These are phyloP conservation scores for Bruchidius siliquastri DNA, from an alignment of 2,888 invertebrate species.

Conservation along the genomic window DNA sequence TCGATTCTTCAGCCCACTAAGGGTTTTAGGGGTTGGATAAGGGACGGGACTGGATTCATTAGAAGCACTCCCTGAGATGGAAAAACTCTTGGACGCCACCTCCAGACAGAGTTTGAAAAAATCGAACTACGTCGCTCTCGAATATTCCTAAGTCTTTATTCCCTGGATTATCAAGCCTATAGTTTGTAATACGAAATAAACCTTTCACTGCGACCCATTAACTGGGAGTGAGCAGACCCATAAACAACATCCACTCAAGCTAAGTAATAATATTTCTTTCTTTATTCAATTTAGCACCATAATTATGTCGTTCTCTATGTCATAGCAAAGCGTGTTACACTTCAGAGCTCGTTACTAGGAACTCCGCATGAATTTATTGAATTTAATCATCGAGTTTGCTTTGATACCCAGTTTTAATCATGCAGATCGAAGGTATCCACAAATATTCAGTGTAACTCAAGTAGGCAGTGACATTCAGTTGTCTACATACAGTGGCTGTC, in stretches of 20 bases:
- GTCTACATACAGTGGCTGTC: too few species aligned
- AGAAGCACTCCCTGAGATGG: too few species aligned
- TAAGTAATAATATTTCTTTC: background rate
- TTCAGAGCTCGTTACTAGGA: background rate
- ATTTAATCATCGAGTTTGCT: background rate
- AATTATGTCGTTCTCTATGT: background rate
- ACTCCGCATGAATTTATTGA: background rate
- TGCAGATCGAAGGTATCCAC: background rate
- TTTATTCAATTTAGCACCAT: background rate
- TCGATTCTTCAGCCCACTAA: too few species aligned
- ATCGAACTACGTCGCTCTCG: too few species aligned
- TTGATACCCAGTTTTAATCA: background rate
- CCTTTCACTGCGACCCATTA: background rate
- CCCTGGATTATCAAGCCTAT: background rate
- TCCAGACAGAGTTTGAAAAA: too few species aligned
- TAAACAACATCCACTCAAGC: background rate
- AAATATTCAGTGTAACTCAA: background rate
- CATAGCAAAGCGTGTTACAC: background rate
- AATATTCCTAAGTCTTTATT: too few species aligned
- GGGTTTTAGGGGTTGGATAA: too few species aligned
- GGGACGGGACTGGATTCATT: too few species aligned
- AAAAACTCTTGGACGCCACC: too few species aligned
- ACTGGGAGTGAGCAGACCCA: background rate
- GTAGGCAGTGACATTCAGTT: too few species aligned
- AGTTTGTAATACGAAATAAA: background rate